Percentiles rank a stretch among this genome's conserved stretches.
These are phyloP conservation scores for Blera fallax DNA, from an alignment of 2,888 invertebrate genomes.

Conservation along the genomic window DNA sequence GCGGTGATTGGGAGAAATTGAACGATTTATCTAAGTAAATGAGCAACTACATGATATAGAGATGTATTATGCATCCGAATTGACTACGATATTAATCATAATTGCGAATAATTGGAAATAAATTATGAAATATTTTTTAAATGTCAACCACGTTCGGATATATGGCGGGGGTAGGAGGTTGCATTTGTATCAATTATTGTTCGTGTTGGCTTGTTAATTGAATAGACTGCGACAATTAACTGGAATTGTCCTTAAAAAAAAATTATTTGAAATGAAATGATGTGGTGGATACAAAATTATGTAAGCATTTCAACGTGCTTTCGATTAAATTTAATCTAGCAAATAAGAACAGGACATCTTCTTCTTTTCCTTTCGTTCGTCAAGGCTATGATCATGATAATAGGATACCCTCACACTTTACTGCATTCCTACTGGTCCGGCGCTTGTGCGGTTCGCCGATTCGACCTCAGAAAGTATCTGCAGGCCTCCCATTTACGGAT, in stretches of 20 bases:
- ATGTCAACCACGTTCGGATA: background rate
- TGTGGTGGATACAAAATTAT: too few relatives aligned
- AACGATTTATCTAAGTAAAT: conserved; percentile 17
- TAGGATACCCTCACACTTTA: too few relatives aligned
- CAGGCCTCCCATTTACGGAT: too few relatives aligned
- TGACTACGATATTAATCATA: conserved; percentile 40
- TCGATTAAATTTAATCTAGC: too few relatives aligned
- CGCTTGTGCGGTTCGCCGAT: too few relatives aligned
- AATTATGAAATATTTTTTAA: background rate
- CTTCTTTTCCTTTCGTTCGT: too few relatives aligned
- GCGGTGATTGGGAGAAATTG: conserved; percentile 16
- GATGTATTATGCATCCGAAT: background rate
- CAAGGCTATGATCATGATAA: too few relatives aligned
- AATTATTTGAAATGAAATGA: background rate
- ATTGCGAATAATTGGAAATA: conserved; percentile 25
- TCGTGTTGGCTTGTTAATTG: background rate
- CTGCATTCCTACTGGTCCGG: too few relatives aligned
- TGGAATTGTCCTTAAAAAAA: background rate
- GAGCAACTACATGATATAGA: background rate
- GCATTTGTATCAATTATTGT: background rate
- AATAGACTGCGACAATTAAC: background rate
- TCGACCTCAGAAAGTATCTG: too few relatives aligned
- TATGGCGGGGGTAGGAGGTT: background rate
- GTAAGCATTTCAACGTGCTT: too few relatives aligned
- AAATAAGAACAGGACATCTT: too few relatives aligned